These are phyloP conservation scores for Monochamus saltuarius DNA, from an alignment of 1,140 invertebrate genomes.

Conservation along the genomic window DNA sequence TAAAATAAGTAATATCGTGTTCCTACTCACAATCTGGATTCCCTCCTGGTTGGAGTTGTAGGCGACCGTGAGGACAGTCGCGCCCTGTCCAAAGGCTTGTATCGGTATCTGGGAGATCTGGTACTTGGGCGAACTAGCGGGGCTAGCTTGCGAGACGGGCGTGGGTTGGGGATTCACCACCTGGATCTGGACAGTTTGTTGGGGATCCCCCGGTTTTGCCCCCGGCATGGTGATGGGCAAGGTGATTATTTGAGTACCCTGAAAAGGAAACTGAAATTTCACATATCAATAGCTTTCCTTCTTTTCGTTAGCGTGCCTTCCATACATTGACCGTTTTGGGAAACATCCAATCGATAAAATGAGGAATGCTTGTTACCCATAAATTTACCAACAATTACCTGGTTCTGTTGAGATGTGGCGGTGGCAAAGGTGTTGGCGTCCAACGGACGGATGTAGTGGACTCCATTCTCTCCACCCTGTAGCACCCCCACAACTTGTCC, in stretches of 20 bases:
- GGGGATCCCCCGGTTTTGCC: conserved; percentile 70
- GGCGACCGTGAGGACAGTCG: conserved; percentile 70
- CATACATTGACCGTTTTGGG: too few species aligned
- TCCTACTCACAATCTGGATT: conserved; percentile 55
- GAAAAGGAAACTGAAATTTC: conserved; percentile 1
- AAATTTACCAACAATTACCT: conserved; percentile 34
- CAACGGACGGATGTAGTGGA: conserved; percentile 72
- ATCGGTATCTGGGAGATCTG: conserved; percentile 68
- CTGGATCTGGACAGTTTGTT: conserved; percentile 76
- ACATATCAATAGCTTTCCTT: background rate
- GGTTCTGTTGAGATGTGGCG: conserved; percentile 33
- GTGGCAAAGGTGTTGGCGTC: conserved; percentile 62
- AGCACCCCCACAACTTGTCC: conserved; percentile 52
- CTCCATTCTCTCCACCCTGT: conserved; percentile 63
- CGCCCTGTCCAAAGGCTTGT: conserved; percentile 62
- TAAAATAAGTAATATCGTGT: too few species aligned
- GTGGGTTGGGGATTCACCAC: conserved; percentile 53
- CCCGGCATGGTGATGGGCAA: conserved; percentile 74
- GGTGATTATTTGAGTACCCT: conserved; percentile 65
- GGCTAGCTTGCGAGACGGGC: conserved; percentile 38
- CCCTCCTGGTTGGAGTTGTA: conserved; percentile 63
- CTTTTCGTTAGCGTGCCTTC: too few species aligned
- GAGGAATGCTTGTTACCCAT: too few species aligned
- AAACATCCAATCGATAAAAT: conserved; percentile 13
- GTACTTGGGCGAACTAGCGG: conserved; percentile 66